These are phyloP conservation scores for Perodicticus potto DNA, from an alignment of 2,797 vertebrate species.

Conservation along the genomic window DNA sequence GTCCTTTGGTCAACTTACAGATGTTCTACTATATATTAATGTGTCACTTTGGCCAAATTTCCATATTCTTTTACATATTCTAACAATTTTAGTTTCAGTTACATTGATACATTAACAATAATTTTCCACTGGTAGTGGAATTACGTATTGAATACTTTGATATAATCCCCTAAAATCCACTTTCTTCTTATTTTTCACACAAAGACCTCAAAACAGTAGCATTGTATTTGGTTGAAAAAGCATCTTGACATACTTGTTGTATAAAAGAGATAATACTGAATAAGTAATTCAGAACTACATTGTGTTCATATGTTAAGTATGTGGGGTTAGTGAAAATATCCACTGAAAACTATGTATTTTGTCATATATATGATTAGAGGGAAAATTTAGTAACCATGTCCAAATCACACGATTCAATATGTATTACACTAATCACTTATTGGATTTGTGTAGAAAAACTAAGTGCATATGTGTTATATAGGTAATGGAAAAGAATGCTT, in stretches of 20 bases:
- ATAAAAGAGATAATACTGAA: not conserved
- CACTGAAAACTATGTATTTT: not conserved
- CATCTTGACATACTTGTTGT: not conserved
- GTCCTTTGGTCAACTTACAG: too few species aligned
- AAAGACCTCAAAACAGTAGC: not conserved
- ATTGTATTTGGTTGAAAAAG: not conserved
- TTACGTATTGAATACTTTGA: conserved; percentile 20
- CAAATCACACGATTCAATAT: not conserved
- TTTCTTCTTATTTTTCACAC: not conserved
- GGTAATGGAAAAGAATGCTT: conserved; percentile 30
- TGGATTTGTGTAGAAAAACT: not conserved
- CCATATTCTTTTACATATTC: conserved; percentile 2
- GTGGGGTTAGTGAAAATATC: not conserved
- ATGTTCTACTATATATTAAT: not conserved
- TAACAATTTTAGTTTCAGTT: conserved; percentile 54
- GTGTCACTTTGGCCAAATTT: not conserved
- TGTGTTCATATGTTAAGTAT: not conserved
- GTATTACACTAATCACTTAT: not conserved
- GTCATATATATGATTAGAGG: not conserved
- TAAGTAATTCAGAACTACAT: not conserved
- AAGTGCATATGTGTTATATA: not conserved
- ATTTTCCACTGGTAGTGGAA: not conserved
- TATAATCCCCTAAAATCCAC: not conserved
- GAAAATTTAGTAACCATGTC: not conserved
- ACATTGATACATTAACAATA: not conserved